Evolutionary conservation across 1,140 invertebrate genomes (phyloP), one percentile per base, ranked within the genome.

Genomic region (Procambarus virginalis): DNA sequence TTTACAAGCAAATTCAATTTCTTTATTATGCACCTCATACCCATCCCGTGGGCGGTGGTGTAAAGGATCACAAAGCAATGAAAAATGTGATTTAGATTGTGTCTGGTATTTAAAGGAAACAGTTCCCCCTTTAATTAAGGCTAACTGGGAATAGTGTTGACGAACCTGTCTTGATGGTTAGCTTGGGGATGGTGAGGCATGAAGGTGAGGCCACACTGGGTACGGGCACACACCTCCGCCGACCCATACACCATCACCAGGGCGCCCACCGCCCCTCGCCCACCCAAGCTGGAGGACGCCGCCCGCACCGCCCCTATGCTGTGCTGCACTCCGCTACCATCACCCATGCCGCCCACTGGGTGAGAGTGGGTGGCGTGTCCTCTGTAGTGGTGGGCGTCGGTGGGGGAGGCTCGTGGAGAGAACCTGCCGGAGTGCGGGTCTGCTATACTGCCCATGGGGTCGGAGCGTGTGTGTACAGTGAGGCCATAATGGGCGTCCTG

Each of bases 181-280:
- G 8, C 8, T 12, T 55, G 60, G 4, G 20, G 12, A 64, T 64
- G 60, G 4, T 17, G 46, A 34, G 86, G 86, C 14, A 84, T 34
- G 14, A 84, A 84, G 5, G 58, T 84, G 45, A 89, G 76, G 45
- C 88, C 88, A 51, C 88, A 89, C 46, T 89, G 81, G 10, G 81
- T 89, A 34, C 88, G 68, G 10, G 88, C 75, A 34, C 88, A 89
- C 12, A 51, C 76, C 48, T 89, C 88, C 12, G 88, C 88, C 58
- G 88, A 84, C 6, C 88, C 88, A 51, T 89, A 89, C 12, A 89
- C 82, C 88, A 89, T 84, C 22, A 89, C 88, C 58, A 89, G 14
- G 22, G 68, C 48, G 4, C 88, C 88, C 58, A 77, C 48, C 34
- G 88, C 88, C 12, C 73, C 81, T 17, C 88, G 80, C 51, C 81